Evolutionary conservation across 2,888 invertebrate species (phyloP), one percentile per base, ranked within the genome.

Genomic region (Meghimatium bilineatum): DNA sequence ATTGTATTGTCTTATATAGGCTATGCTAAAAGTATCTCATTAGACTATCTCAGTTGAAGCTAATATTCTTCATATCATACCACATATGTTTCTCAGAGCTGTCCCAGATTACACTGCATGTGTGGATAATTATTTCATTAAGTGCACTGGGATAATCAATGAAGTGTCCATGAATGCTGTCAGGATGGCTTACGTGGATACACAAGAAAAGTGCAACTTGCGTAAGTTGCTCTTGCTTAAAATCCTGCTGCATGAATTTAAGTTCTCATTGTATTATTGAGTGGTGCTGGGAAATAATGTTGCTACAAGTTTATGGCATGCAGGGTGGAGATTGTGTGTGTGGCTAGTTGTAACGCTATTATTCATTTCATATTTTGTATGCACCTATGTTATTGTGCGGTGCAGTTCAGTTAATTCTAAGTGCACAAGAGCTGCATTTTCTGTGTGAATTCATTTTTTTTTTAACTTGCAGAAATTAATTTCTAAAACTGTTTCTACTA

Each of bases 81-180:
- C 29, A 60, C 76, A 76, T 78, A n/a, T 78, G 38, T 78, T 71
- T 80, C 71, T 67, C 56, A 85, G 81, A 32, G 81, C 63, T 36
- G 29, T 82, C 2, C 56, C 56, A 60, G 67, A 34, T 12, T 84
- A 77, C 38, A 38, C 20, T 32, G 74, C 63, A 29, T 84, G 84
- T 34, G 56, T 77, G 44, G 80, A 76, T 32, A 56, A 60, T n/a
- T 84, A 80, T 71, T 69, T 49, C 44, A 52, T 71, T 34, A 56
- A 49, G 34, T 85, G 85, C 36, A 26, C 36, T 17, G 66, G 36
- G 20, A 38, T 74, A 23, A 36, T 85, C 49, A 63, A 38, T 34
- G 77, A 81, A 69, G 78, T 78, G 26, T 85, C 85, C 29, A 72
- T 85, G 69, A 66, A 56, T 71, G 76, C 81, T 20, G 78, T 80